Conservation (phyloP, 2,113 vertebrate genomes). For the Tenrec ecaudatus region DNA sequence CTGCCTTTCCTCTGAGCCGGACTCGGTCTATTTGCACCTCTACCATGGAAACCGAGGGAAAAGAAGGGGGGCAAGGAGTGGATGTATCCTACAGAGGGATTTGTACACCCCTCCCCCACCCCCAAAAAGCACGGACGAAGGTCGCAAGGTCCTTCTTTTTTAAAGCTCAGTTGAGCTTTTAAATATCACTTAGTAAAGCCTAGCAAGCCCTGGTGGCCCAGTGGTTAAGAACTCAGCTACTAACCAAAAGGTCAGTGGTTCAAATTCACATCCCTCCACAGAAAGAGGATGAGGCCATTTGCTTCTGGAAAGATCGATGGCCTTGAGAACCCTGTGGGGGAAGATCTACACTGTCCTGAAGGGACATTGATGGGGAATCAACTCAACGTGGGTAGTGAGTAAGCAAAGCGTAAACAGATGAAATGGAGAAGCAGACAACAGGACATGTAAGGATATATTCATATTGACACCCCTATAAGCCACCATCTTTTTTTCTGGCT, state of each 20-base stretch:
- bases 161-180: neutral
- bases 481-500: conserved; percentile 11
- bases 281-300: neutral
- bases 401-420: conserved; percentile 22
- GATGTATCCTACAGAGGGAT: neutral
- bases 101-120: neutral
- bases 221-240: no score
- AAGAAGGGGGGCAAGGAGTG: neutral
- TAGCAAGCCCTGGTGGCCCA: neutral
- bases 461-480: neutral
- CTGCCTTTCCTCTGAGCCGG: neutral
- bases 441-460: neutral
- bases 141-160: no score
- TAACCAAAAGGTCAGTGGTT: no score
- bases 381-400: neutral
- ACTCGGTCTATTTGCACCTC: neutral
- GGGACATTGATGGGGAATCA: no score
- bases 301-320: neutral
- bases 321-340: neutral
- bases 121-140: no score
- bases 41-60: neutral
- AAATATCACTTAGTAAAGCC: conserved; percentile 2
- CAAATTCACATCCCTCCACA: no score
- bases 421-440: neutral
- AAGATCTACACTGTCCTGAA: neutral